Percentiles rank a stretch among this genome's conserved stretches.
Conservation (phyloP, 2,797 vertebrate species). For the Gymnodraco acuticeps region DNA sequence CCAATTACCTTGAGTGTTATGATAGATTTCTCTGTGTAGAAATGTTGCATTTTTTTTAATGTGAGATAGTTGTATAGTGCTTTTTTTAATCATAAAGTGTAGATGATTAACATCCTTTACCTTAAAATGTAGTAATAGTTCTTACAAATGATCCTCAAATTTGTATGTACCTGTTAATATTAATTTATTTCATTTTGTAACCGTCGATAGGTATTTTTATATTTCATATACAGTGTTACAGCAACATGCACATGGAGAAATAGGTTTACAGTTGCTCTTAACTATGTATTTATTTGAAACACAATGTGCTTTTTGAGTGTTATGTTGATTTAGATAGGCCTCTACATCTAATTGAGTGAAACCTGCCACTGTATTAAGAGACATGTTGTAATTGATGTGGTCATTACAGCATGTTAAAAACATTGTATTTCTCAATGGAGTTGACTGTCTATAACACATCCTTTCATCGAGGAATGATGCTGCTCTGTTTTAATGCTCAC, state of each 20-base stretch:
- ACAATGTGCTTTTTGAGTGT: slow-evolving; percentile 71
- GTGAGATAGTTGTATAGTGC: slow-evolving; percentile 45
- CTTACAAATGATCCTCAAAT: slow-evolving; percentile 43
- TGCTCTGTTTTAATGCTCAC: slow-evolving; percentile 32
- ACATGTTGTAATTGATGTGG: slow-evolving; percentile 31
- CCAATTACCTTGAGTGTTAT: slow-evolving; percentile 78
- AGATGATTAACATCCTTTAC: slow-evolving; percentile 48
- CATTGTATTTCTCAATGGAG: slow-evolving; percentile 6
- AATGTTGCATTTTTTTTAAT: slow-evolving; percentile 57
- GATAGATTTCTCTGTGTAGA: slow-evolving; percentile 56
- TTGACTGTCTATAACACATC: slow-evolving; percentile 25
- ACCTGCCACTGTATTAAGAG: slow-evolving; percentile 38
- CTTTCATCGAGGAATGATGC: slow-evolving; percentile 23
- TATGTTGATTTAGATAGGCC: slow-evolving; percentile 58
- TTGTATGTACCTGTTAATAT: slow-evolving; percentile 73
- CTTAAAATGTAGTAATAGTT: slow-evolving; percentile 50
- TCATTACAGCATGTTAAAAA: slow-evolving; percentile 41
- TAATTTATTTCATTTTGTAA: slow-evolving; percentile 83
- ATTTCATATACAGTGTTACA: slow-evolving; percentile 65
- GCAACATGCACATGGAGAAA: slow-evolving; percentile 79
- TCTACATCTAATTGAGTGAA: slow-evolving; percentile 55
- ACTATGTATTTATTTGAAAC: slow-evolving; percentile 69
- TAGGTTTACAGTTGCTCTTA: slow-evolving; percentile 83
- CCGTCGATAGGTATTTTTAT: slow-evolving; percentile 80
- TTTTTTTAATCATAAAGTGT: slow-evolving; percentile 42